A percentile compares a stretch with the other conserved stretches of the same genome.
These are phyloP conservation scores for Ormia ochracea DNA, from an alignment of 2,888 invertebrate genomes.

Conservation along the genomic window DNA sequence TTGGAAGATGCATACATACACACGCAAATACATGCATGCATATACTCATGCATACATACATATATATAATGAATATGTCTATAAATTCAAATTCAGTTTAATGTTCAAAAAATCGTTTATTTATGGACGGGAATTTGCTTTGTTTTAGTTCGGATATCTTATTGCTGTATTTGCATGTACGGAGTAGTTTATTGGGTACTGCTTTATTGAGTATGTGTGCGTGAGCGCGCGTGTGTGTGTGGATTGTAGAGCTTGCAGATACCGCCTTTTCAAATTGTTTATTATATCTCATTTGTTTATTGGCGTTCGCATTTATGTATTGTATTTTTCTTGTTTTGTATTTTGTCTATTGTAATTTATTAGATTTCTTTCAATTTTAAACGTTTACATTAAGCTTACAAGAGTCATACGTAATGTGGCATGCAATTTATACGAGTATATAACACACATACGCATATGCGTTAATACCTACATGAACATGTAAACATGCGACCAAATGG, in stretches of 20 bases:
- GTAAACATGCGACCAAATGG: too few species aligned
- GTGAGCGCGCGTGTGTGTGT: too few species aligned
- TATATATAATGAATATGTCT: conserved; percentile 46
- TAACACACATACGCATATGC: background rate
- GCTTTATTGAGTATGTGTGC: conserved; percentile 67
- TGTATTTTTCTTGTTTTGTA: conserved; percentile 5
- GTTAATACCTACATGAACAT: background rate
- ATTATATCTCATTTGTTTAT: conserved; percentile 63
- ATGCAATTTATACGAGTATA: background rate
- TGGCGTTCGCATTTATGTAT: conserved; percentile 40
- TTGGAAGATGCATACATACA: conserved; percentile 47
- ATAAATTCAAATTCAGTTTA: conserved; percentile 54
- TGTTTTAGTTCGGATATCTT: conserved; percentile 62
- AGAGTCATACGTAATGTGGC: too few species aligned
- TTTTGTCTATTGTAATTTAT: conserved; percentile 69
- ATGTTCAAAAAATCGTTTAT: conserved; percentile 70
- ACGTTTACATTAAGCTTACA: conserved; percentile 70
- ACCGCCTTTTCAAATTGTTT: conserved; percentile 73
- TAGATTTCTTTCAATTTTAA: conserved; percentile 73
- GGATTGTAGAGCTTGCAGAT: background rate
- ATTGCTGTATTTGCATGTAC: conserved; percentile 23
- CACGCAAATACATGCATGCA: conserved; percentile 47
- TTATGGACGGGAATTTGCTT: conserved; percentile 74
- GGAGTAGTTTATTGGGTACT: background rate
- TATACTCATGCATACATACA: conserved; percentile 52